Conservation (phyloP, 2,113 vertebrate species). For the Callopanchax toddi region DNA sequence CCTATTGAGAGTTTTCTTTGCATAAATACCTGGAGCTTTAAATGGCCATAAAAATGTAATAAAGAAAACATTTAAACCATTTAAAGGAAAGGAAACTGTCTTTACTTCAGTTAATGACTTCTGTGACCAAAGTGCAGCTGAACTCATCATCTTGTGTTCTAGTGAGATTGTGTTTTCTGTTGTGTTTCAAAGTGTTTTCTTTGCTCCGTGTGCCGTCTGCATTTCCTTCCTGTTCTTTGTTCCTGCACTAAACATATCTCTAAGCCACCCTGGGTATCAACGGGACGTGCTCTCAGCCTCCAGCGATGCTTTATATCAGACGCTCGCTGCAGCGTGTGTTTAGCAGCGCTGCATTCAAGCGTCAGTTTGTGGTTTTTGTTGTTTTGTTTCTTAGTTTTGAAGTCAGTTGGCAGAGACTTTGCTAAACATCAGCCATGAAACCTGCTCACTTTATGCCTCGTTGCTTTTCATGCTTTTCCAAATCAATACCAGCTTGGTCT, state of each 20-base stretch:
- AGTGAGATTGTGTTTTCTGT: slow-evolving; percentile 45
- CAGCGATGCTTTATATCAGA: slow-evolving; percentile 62
- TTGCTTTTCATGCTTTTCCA: slow-evolving; percentile 18
- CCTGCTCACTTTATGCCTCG: not conserved
- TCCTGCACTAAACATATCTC: slow-evolving; percentile 60
- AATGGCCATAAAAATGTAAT: too few relatives aligned
- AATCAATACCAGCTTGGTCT: slow-evolving; percentile 28
- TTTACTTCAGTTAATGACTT: not conserved
- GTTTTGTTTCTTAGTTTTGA: slow-evolving; percentile 18
- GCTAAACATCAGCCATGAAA: slow-evolving; percentile 3
- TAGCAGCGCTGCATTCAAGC: slow-evolving; percentile 38
- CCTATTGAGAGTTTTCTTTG: too few relatives aligned
- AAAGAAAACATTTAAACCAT: not conserved
- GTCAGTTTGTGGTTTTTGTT: slow-evolving; percentile 26
- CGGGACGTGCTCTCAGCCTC: slow-evolving; percentile 56
- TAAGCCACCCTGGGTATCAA: slow-evolving; percentile 59
- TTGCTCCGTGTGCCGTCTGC: slow-evolving; percentile 50
- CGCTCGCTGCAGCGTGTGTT: slow-evolving; percentile 38
- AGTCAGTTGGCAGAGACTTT: not conserved
- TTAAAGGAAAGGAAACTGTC: not conserved
- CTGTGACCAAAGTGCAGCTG: slow-evolving; percentile 24
- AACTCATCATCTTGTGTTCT: slow-evolving; percentile 22
- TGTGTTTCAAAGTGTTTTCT: slow-evolving; percentile 54
- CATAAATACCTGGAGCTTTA: too few relatives aligned
- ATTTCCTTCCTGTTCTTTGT: slow-evolving; percentile 76